These are phyloP conservation scores for Colistium nudipinnis DNA, from an alignment of 2,113 vertebrate genomes.

Conservation along the genomic window DNA sequence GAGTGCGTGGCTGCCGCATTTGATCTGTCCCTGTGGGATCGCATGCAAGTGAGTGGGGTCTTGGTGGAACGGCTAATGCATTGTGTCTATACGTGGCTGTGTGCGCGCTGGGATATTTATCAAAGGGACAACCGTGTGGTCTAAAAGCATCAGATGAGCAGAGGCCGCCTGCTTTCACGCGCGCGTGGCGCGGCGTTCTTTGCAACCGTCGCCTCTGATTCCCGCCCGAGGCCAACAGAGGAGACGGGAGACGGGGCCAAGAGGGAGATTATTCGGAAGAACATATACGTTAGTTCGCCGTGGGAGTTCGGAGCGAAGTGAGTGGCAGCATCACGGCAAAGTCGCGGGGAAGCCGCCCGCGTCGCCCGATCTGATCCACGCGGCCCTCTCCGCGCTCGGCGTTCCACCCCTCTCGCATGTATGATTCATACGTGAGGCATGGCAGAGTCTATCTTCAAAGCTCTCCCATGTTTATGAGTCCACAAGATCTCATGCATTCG, in stretches of 20 bases:
- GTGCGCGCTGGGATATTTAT: slow-evolving; percentile 64
- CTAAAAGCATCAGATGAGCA: slow-evolving; percentile 56
- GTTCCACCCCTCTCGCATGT: slow-evolving; percentile 63
- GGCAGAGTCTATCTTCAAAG: slow-evolving; percentile 70
- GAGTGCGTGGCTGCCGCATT: slow-evolving; percentile 41
- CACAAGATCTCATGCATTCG: slow-evolving; percentile 72
- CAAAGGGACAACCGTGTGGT: slow-evolving; percentile 38
- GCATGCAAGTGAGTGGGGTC: slow-evolving; percentile 39
- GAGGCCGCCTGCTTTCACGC: slow-evolving; percentile 12
- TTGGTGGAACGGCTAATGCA: slow-evolving; percentile 53
- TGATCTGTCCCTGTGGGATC: slow-evolving; percentile 44
- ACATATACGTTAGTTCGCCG: slow-evolving; percentile 22
- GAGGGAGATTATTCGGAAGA: slow-evolving; percentile 56
- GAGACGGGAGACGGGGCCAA: slow-evolving; percentile 32
- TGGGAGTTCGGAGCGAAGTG: slow-evolving; percentile 51
- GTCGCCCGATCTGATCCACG: slow-evolving; percentile 56
- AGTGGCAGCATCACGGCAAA: slow-evolving; percentile 57
- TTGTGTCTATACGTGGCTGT: slow-evolving; percentile 26
- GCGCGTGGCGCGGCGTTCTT: background rate
- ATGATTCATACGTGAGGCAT: slow-evolving; percentile 72
- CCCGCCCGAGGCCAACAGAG: slow-evolving; percentile 18
- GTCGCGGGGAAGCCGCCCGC: slow-evolving; percentile 63
- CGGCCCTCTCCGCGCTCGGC: slow-evolving; percentile 22
- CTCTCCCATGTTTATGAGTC: slow-evolving; percentile 71
- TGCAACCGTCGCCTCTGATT: slow-evolving; percentile 18